Evolutionary conservation across 2,888 invertebrate species (phyloP).

Genomic region (Netelia inedita): DNA sequence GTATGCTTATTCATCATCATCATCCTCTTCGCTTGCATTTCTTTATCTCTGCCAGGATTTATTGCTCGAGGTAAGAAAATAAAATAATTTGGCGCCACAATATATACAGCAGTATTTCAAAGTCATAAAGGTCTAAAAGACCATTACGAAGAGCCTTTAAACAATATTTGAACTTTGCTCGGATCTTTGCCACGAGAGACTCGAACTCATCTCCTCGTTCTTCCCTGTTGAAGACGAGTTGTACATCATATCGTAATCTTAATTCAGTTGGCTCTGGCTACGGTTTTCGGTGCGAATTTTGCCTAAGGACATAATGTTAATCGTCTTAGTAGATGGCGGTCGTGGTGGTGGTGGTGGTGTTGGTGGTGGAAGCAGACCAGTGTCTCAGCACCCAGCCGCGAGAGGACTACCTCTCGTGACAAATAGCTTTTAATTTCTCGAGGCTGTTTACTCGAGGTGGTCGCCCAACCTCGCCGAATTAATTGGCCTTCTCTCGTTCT

Average conservation of each 20-base stretch:
- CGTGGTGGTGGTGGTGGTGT: slow-evolving; percentile 19
- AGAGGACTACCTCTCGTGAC: slow-evolving; percentile 77
- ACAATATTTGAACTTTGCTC: slow-evolving; percentile 57
- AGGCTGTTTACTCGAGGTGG: slow-evolving; percentile 82
- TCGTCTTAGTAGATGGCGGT: slow-evolving; percentile 32
- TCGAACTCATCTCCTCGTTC: not conserved
- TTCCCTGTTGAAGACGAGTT: slow-evolving; percentile 36
- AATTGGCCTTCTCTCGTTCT: slow-evolving; percentile 76
- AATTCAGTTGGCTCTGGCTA: slow-evolving; percentile 76
- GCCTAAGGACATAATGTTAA: slow-evolving; percentile 51
- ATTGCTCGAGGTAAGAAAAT: slow-evolving; percentile 24
- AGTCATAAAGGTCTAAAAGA: not conserved
- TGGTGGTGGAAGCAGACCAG: slow-evolving; percentile 46
- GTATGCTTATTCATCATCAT: slow-evolving; percentile 8
- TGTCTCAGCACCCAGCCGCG: slow-evolving; percentile 47
- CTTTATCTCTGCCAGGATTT: slow-evolving; percentile 50
- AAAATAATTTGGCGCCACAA: not conserved
- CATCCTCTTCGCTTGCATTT: slow-evolving; percentile 18
- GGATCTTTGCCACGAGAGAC: slow-evolving; percentile 16
- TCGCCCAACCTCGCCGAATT: slow-evolving; percentile 79
- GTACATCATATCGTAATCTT: slow-evolving; percentile 81
- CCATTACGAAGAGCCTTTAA: slow-evolving; percentile 30
- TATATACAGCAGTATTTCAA: not conserved
- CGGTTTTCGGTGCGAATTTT: slow-evolving; percentile 40
- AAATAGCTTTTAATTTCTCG: slow-evolving; percentile 85